Evolutionary conservation across 2,113 vertebrate species (phyloP).

Genomic region (Spea multiplicata): DNA sequence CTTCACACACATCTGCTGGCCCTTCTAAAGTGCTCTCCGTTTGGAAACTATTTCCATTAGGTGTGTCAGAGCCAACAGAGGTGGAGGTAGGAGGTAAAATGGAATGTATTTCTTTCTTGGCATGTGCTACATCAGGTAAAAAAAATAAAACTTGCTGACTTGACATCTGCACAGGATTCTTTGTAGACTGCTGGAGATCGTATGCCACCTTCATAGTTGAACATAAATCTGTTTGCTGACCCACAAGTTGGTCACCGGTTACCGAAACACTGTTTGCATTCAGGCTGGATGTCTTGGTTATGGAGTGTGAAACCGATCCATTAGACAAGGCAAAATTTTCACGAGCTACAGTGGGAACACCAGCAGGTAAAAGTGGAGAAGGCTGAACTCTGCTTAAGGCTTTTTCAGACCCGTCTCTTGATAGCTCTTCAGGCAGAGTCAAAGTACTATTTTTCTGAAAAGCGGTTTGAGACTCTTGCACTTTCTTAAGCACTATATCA

Average conservation of each 20-base stretch:
- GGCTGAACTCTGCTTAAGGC: conserved; percentile 95
- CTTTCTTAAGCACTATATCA: conserved; percentile 71
- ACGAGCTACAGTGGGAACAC: conserved; percentile 83
- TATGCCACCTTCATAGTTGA: conserved; percentile 78
- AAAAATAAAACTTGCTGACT: conserved; percentile 82
- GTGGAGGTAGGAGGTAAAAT: conserved; percentile 82
- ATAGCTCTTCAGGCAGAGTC: conserved; percentile 76
- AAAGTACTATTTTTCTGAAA: conserved; percentile 77
- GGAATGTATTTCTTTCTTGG: conserved; percentile 80
- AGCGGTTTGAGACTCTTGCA: conserved; percentile 73
- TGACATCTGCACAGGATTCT: conserved; percentile 79
- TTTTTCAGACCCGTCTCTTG: conserved; percentile 85
- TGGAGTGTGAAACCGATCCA: conserved; percentile 94
- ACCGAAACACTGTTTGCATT: conserved; percentile 81
- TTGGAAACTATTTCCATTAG: conserved; percentile 70
- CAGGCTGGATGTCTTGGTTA: conserved; percentile 83
- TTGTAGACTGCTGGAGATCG: conserved; percentile 75
- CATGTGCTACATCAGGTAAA: conserved; percentile 82
- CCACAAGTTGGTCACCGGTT: conserved; percentile 77
- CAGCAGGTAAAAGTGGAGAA: conserved; percentile 83
- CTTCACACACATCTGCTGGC: conserved; percentile 72
- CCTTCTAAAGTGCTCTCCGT: conserved; percentile 81
- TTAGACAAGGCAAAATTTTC: conserved; percentile 87
- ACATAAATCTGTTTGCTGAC: conserved; percentile 73
- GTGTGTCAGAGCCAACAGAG: conserved; percentile 76